These are phyloP conservation scores for Ardeotis arabs DNA, from an alignment of 2,113 vertebrate species.

Conservation along the genomic window DNA sequence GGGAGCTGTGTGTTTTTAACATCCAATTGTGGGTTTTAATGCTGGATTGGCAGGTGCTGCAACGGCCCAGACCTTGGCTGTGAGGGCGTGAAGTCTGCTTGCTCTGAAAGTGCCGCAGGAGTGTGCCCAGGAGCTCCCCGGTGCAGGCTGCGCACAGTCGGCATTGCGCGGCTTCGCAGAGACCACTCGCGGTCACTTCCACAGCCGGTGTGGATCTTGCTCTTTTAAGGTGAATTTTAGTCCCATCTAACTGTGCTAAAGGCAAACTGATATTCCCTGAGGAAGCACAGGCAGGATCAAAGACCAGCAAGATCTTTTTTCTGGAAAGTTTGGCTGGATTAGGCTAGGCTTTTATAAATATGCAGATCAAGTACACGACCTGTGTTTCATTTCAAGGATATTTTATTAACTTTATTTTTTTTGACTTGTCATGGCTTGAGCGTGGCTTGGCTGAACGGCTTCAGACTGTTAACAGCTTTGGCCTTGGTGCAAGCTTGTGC, in stretches of 20 bases:
- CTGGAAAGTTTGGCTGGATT: constrained; percentile 31
- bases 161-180: fast-evolving
- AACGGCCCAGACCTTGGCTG: background rate
- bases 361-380: constrained; percentile 16
- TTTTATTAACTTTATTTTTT: constrained; percentile 47
- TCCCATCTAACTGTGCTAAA: background rate
- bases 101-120: background rate
- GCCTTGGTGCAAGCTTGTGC: background rate
- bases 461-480: background rate
- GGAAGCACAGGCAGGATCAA: constrained; percentile 33
- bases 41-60: background rate
- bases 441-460: constrained; percentile 9
- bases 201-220: background rate
- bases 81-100: background rate
- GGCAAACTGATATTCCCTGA: constrained; percentile 18
- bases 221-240: background rate
- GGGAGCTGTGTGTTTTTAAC: background rate
- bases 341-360: constrained; percentile 43
- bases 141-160: background rate
- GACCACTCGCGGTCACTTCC: background rate
- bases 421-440: constrained; percentile 25
- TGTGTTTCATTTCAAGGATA: constrained; percentile 41
- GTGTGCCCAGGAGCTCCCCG: background rate
- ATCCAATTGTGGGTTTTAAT: fast-evolving
- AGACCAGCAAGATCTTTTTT: background rate